These are phyloP conservation scores for Bombus sibiricus DNA, from an alignment of 1,140 invertebrate species.

Conservation along the genomic window DNA sequence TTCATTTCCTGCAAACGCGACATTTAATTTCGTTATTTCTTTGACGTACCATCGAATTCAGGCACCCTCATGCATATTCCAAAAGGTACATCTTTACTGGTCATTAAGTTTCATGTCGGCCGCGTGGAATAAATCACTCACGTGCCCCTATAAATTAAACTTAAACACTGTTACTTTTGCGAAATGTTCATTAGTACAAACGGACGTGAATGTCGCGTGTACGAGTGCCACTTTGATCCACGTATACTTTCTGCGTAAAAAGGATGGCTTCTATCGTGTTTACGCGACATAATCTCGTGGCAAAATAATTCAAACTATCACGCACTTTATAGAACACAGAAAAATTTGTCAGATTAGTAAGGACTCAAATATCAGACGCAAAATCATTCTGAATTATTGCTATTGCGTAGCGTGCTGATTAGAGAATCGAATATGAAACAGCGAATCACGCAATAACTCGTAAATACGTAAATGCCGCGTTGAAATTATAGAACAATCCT, in stretches of 20 bases:
- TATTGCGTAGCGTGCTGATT: background rate
- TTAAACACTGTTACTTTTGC: background rate
- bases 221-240: background rate
- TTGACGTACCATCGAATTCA: background rate
- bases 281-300: no score
- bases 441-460: background rate
- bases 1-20: background rate
- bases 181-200: conserved; percentile 17
- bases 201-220: conserved; percentile 3
- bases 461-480: background rate
- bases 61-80: background rate
- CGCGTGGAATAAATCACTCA: conserved; percentile 26
- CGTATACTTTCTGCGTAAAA: background rate
- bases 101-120: conserved; percentile 3
- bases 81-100: background rate
- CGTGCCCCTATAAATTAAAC: conserved; percentile 2
- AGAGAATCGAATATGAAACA: background rate
- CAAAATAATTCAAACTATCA: background rate
- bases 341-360: no score
- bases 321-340: background rate
- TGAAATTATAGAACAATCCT: background rate
- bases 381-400: background rate
- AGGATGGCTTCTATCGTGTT: background rate
- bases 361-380: background rate
- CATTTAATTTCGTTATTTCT: background rate